Base-by-base conservation (phyloP, 2,797 vertebrate genomes). In the Pempheris klunzingeri region DNA sequence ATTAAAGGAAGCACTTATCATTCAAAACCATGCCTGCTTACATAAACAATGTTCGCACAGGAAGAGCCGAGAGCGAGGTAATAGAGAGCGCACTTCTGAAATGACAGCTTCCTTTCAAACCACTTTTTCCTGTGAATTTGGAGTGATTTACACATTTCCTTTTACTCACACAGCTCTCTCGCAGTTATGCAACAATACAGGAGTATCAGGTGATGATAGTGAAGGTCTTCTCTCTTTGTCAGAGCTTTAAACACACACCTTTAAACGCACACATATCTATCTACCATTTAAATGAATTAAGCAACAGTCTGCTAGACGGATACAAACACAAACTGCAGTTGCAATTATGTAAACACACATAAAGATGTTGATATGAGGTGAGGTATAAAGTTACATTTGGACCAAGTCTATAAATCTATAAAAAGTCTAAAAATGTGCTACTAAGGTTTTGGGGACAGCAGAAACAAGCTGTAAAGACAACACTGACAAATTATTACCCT, bases 1-100 rank as follows among this genome's bases (percentile, higher is more conserved):
- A 90, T 92, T 87, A 88, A 86, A 83, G 71, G 59, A 79, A 84
- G 77, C 78, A 84, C 80, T 91, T 90, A 89, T 87, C 83, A 89
- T 90, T 88, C 82, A 80, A 67, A 86, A 65, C 74, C 86, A 88
- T 66, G 74, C 67, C 76, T 73, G 80, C 80, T 82, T 72, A 66
- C 69, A 81, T 83, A 87, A 88, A 88, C 81, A 81, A 59, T 75
- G 75, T 82, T 84, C 73, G 76, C 74, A 74, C 57, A 53, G 82
- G 79, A 82, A 65, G 64, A 74, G 63, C 68, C 24, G 38, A 83
- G 54, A 79, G 53, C 2, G 7, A 83, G 79, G 70, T 80, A 86
- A 84, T 72, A 59, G 66, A 61, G 57, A 71, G 58, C 65, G 55
- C 74, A 64, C 18, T 80, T 84, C 47, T 58, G 32, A 75, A 76